Conservation (phyloP, 30 jellyfish, hydroid and myxozoan genomes). For the Hydra vulgaris region DNA sequence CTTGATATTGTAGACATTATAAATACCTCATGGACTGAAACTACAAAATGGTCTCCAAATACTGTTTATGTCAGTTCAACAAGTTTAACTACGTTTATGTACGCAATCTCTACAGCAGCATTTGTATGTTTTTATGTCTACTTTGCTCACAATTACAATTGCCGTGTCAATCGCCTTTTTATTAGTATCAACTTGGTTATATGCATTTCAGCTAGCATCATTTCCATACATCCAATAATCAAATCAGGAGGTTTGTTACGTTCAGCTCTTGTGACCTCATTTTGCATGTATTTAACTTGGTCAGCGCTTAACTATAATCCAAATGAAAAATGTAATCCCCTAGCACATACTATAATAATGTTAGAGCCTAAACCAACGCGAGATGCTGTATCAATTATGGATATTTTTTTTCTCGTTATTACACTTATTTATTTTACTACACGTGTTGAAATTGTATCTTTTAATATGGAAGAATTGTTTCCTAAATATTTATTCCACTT, state of each 20-base stretch:
- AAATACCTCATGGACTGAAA: slow-evolving; percentile 6
- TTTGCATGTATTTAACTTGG: slow-evolving; percentile 90
- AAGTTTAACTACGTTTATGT: slow-evolving; percentile 48
- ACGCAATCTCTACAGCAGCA: slow-evolving; percentile 46
- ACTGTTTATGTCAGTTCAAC: slow-evolving; percentile 46
- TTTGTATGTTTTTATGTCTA: slow-evolving; percentile 72
- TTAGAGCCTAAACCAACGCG: slow-evolving; percentile 52
- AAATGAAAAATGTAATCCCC: slow-evolving; percentile 70
- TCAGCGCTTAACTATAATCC: slow-evolving; percentile 81
- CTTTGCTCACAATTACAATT: slow-evolving; percentile 49
- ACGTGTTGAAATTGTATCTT: slow-evolving; percentile 17
- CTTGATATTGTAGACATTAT: slow-evolving; percentile 47
- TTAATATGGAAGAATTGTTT: neutral
- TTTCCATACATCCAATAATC: slow-evolving; percentile 73
- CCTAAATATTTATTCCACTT: neutral
- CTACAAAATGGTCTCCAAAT: slow-evolving; percentile 8
- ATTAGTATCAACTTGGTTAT: slow-evolving; percentile 69
- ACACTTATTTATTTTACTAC: slow-evolving; percentile 33
- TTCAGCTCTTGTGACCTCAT: slow-evolving; percentile 78
- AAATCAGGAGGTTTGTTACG: slow-evolving; percentile 72
- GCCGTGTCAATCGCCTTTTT: slow-evolving; percentile 71
- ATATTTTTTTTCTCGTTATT: slow-evolving; percentile 32
- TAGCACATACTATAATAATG: slow-evolving; percentile 55
- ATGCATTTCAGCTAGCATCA: slow-evolving; percentile 53
- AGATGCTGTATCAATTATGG: slow-evolving; percentile 36